Evolutionary conservation across 2,797 vertebrate genomes (phyloP), one percentile per base, ranked within the genome.

Genomic region (Paguma larvata): DNA sequence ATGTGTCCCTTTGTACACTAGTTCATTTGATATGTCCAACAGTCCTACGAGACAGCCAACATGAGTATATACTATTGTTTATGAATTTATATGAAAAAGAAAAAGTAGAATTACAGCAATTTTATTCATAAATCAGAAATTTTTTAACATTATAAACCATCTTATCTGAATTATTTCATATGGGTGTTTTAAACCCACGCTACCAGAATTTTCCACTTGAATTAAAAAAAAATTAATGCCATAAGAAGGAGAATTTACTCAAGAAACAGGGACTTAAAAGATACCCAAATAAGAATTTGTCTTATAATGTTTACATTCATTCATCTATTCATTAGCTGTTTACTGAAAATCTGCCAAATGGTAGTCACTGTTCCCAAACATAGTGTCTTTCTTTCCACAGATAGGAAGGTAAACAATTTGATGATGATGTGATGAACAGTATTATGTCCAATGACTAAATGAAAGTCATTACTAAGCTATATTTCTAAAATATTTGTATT

Each of bases 61-160:
- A 48, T 19, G 70, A 85, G 34, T 25, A 70, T 78, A 44, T 15
- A 82, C 15, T 8, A n/a, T 83, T 6, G 63, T 85, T 96, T 83
- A 78, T 59, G 79, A 83, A 3, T 88, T 83, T 27, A 79, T 30
- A 63, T 46, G 30, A 91, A 88, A 82, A 94, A 92, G 9, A 88
- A 89, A 70, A 72, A 72, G 32, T n/a, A 90, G 7, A 95, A 84
- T 87, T 86, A 84, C 0, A 94, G 48, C n/a, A 82, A 51, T 82
- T 83, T 86, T 94, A 62, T 83, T 86, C 6, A 89, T 83, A 91
- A 67, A 82, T 77, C 11, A 89, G 87, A 79, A 93, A 89, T 48
- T 48, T 44, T 73, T 77, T 32, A 77, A 38, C 38, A 2, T 70
- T 65, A 86, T 25, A 72, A 65, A 65, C 12, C 62, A 48, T 90